A percentile compares a stretch with the other conserved stretches of the same genome.
These are phyloP conservation scores for Geopemphigus sp. DNA, from an alignment of 1,140 invertebrate genomes.

Conservation along the genomic window DNA sequence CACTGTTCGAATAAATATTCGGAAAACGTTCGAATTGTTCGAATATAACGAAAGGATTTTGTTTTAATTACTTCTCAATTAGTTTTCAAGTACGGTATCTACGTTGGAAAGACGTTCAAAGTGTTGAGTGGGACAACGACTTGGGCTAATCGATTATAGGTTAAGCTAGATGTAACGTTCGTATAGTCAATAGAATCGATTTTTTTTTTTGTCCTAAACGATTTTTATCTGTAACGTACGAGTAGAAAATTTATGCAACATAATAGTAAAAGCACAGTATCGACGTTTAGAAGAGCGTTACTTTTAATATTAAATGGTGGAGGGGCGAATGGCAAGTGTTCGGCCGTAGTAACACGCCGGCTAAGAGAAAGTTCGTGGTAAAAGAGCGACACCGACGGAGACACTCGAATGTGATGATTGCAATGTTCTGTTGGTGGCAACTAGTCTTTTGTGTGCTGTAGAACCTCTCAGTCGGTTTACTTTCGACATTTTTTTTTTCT, in stretches of 20 bases:
- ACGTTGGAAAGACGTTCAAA: no score
- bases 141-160: no score
- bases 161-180: no score
- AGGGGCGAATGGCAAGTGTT: slow-evolving; percentile 3
- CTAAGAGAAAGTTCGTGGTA: slow-evolving; percentile 35
- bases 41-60: no score
- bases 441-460: slow-evolving; percentile 39
- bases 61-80: no score
- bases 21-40: no score
- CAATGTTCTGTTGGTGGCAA: background rate
- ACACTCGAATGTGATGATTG: slow-evolving; percentile 28
- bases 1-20: no score
- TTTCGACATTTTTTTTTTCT: slow-evolving; percentile 27
- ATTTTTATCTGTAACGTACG: background rate
- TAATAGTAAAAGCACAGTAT: slow-evolving; percentile 16
- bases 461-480: slow-evolving; percentile 32
- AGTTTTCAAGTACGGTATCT: no score
- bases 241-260: background rate
- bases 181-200: no score
- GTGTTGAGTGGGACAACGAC: no score
- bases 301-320: background rate
- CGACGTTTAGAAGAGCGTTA: background rate
- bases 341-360: background rate
- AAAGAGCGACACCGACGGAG: slow-evolving; percentile 28
- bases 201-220: no score